A percentile compares a stretch with the other conserved stretches of the same genome.
Evolutionary conservation across 2,113 vertebrate species (phyloP).

Genomic region (Corythoichthys intestinalis): DNA sequence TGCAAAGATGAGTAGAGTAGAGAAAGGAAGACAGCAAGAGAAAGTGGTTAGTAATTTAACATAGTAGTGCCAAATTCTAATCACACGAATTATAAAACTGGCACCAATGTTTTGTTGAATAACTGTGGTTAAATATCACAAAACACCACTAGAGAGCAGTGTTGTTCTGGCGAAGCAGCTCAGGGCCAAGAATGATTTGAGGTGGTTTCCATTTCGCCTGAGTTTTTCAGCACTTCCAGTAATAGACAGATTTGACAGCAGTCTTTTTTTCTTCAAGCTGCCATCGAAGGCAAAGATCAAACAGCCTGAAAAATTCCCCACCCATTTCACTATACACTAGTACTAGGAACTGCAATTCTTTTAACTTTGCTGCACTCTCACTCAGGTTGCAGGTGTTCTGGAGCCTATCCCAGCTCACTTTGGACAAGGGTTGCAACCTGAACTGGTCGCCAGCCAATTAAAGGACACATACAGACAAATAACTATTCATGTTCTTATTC

Average conservation of each 20-base stretch:
- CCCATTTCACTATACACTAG: not conserved
- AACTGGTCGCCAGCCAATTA: too few relatives aligned
- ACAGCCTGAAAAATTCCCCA: slow-evolving; percentile 2
- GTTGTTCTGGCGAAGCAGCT: not conserved
- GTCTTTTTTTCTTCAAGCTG: not conserved
- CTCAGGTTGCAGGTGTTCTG: too few relatives aligned
- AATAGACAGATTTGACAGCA: not conserved
- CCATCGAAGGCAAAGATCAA: not conserved
- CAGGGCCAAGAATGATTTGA: not conserved
- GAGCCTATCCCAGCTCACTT: too few relatives aligned
- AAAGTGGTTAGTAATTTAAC: slow-evolving; percentile 35
- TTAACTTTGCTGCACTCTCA: not conserved
- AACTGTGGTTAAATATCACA: not conserved
- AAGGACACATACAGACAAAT: too few relatives aligned
- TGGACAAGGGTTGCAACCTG: too few relatives aligned
- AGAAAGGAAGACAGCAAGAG: slow-evolving; percentile 4
- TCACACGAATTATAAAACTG: not conserved
- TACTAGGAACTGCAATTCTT: not conserved
- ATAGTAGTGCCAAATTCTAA: slow-evolving; percentile 24
- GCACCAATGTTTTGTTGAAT: not conserved
- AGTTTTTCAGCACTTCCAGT: slow-evolving; percentile 7
- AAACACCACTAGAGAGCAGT: slow-evolving; percentile 55
- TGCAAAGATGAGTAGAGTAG: slow-evolving; percentile 1
- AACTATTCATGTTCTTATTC: too few relatives aligned
- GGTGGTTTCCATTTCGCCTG: slow-evolving; percentile 12